These are phyloP conservation scores for Spisula subtruncata DNA, from an alignment of 2,888 invertebrate genomes.

Conservation along the genomic window DNA sequence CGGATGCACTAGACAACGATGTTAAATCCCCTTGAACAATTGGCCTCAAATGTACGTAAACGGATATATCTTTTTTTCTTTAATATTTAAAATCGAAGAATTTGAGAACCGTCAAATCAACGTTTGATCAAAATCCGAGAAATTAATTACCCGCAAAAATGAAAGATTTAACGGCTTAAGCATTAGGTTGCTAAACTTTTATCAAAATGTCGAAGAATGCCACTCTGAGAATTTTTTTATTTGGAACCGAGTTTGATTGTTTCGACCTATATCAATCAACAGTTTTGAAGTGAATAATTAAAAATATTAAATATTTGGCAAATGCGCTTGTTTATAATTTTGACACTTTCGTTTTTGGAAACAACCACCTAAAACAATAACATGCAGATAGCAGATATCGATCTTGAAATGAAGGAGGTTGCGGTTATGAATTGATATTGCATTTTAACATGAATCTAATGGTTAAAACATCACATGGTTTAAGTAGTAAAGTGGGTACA, in stretches of 20 bases:
- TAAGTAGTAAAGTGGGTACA: not conserved
- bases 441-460: not conserved
- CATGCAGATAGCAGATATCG: not conserved
- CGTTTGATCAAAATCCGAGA: too few species aligned
- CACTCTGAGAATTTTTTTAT: not conserved
- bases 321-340: not conserved
- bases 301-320: not conserved
- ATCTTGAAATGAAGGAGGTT: not conserved
- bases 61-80: too few species aligned
- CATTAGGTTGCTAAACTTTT: not conserved
- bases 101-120: too few species aligned
- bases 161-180: not conserved
- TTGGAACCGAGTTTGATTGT: not conserved
- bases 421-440: not conserved
- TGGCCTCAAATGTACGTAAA: too few species aligned
- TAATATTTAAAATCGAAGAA: too few species aligned
- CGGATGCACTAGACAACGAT: too few species aligned
- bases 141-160: too few species aligned
- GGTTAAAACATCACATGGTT: not conserved
- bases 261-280: not conserved
- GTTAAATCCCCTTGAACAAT: too few species aligned
- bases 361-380: too few species aligned
- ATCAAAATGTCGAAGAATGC: not conserved
- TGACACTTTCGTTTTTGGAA: not conserved
- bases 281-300: not conserved